Evolutionary conservation across 2,113 vertebrate genomes (phyloP).

Genomic region (Pontoporia blainvillei): DNA sequence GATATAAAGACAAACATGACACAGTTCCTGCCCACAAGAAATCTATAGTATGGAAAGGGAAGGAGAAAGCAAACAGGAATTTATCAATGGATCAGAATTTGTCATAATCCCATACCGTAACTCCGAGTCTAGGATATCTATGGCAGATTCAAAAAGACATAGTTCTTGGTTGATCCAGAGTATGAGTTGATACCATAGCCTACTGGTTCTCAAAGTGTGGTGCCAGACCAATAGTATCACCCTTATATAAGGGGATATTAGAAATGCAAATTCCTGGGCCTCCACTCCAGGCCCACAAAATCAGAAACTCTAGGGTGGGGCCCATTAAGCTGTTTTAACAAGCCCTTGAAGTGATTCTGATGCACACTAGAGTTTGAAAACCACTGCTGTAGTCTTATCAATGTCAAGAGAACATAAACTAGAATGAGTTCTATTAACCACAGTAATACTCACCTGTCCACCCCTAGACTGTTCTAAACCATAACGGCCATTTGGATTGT

Average conservation of each 20-base stretch:
- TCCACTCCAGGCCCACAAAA: too few relatives aligned
- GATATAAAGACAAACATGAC: neutral
- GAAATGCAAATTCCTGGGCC: too few relatives aligned
- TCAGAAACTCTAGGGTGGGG: too few relatives aligned
- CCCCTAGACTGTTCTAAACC: neutral
- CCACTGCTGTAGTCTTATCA: neutral
- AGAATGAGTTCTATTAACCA: neutral
- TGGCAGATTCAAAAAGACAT: neutral
- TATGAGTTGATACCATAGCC: neutral
- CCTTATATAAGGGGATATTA: neutral
- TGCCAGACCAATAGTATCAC: neutral
- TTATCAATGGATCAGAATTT: neutral
- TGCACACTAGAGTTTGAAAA: neutral
- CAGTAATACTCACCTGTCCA: neutral
- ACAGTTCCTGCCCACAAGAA: neutral
- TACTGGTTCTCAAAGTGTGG: neutral
- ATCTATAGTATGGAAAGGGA: neutral
- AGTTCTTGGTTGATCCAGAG: neutral
- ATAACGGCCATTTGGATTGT: neutral
- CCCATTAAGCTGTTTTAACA: neutral
- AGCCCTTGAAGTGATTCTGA: neutral
- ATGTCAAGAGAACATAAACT: neutral
- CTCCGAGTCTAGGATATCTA: neutral
- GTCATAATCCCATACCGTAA: neutral
- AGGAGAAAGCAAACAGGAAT: neutral